These are phyloP conservation scores for Hydraecia micacea DNA, from an alignment of 2,888 invertebrate species.

Conservation along the genomic window DNA sequence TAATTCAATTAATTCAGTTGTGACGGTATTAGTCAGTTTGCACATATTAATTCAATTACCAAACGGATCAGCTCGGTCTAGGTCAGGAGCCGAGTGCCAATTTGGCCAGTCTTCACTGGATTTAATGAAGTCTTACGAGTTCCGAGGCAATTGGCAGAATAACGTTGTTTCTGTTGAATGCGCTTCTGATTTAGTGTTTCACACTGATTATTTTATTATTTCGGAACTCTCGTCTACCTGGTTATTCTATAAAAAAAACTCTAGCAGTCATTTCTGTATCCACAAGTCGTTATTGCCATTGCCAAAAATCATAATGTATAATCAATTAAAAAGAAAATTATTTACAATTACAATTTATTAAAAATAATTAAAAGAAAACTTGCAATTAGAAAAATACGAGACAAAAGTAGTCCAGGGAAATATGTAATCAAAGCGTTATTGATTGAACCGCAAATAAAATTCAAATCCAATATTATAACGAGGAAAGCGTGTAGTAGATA, in stretches of 20 bases:
- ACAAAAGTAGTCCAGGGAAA: not conserved
- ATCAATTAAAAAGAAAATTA: too few species aligned
- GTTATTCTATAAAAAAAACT: not conserved
- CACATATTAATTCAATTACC: constrained; percentile 53
- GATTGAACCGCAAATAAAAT: not conserved
- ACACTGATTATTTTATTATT: not conserved
- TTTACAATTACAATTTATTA: too few species aligned
- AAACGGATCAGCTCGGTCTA: constrained; percentile 40
- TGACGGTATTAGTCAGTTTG: constrained; percentile 34
- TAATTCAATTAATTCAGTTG: constrained; percentile 51
- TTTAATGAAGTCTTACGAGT: constrained; percentile 50
- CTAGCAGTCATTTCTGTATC: not conserved
- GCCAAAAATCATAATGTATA: too few species aligned
- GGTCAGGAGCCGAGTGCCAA: constrained; percentile 55
- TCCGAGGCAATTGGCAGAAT: constrained; percentile 42
- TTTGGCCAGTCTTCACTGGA: constrained; percentile 50
- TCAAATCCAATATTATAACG: not conserved
- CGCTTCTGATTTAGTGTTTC: not conserved
- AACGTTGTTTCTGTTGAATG: constrained; percentile 19
- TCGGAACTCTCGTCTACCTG: not conserved
- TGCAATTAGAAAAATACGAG: not conserved
- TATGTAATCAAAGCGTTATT: not conserved
- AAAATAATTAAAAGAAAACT: not conserved
- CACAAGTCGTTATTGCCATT: too few species aligned
- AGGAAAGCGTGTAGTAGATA: not conserved